Conservation (phyloP, 2,797 vertebrate species). For the Anas bernieri region DNA sequence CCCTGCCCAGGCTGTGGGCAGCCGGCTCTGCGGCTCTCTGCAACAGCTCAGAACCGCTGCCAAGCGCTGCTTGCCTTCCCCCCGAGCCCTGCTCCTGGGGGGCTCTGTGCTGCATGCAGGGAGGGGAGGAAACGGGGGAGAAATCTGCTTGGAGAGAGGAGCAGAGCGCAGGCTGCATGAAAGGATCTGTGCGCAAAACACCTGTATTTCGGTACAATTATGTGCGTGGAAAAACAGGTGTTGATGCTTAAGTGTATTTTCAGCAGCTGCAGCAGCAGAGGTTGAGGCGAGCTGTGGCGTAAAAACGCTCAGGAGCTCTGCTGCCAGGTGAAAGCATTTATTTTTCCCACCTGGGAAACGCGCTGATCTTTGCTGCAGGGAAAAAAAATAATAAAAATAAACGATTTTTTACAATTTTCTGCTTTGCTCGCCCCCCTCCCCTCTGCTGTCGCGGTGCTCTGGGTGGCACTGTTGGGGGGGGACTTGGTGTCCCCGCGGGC, state of each 20-base stretch:
- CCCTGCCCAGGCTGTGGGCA: neutral
- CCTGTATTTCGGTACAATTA: fast-evolving
- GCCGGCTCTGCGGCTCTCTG: neutral
- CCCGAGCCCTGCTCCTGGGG: neutral
- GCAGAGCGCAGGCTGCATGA: fast-evolving
- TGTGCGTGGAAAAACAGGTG: too few species aligned
- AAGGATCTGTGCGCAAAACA: neutral
- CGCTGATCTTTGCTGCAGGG: neutral
- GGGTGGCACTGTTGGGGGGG: neutral
- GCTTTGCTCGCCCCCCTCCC: neutral
- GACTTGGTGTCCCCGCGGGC: neutral
- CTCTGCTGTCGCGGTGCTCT: neutral
- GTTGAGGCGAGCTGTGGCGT: fast-evolving
- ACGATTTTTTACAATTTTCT: neutral
- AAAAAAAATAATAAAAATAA: too few species aligned
- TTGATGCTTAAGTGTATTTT: fast-evolving
- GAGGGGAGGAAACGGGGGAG: neutral
- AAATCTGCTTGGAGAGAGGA: neutral
- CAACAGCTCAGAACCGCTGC: neutral
- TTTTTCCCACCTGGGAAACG: neutral
- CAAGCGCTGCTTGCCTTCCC: fast-evolving
- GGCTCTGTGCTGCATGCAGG: fast-evolving
- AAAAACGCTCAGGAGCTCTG: neutral
- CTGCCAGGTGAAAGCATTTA: neutral
- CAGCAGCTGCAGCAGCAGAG: fast-evolving